Base-by-base conservation (phyloP, 1,140 invertebrate genomes). In the Lepidurus apus region DNA sequence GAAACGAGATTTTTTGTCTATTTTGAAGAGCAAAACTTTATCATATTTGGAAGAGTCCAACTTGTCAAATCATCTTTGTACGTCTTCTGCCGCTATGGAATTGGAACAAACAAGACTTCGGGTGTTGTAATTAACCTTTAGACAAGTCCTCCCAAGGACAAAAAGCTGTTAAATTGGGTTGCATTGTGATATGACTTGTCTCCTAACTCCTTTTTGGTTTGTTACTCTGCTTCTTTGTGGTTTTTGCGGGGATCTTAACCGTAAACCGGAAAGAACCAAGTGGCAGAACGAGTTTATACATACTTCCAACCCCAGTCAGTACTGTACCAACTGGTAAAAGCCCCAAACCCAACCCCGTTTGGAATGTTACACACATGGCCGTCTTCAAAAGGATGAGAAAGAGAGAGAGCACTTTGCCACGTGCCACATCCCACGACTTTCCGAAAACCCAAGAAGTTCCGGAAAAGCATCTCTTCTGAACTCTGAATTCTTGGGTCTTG, bases 161-260 rank as follows among this genome's bases (percentile, higher is more conserved):
- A 21, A 65, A 65, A 65, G 17, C 53, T 65, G 53, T 65, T 47
- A 65, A 13, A 7, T 17, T 65, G 6, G 7, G 53, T n/a, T 65
- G 53, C 13, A 17, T 65, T 21, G 53, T 65, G 53, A 65, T 65
- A 6, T 21, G 17, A 65, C 53, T 13, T 26, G 26, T 26, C 26
- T 65, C 47, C 47, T 65, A n/a, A n/a, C n/a, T n/a, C n/a, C n/a
- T n/a, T 65, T 65, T 65, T 65, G 11, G 13, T 65, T 65, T 65
- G 53, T 7, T 65, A n/a, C 21, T 65, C 4, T n/a, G 53, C 34
- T 34, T 34, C 34, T 34, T 34, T 2, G 34, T 34, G 34, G 34
- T 34, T 34, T 34, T 34, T 34, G 34, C 4, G 34, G 34, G 34
- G 4, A 34, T 34, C 34, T 34, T 34, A 34, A 34, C 34, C 34